Conservation (phyloP, 2,113 vertebrate genomes). For the Rhizomys pruinosus region DNA sequence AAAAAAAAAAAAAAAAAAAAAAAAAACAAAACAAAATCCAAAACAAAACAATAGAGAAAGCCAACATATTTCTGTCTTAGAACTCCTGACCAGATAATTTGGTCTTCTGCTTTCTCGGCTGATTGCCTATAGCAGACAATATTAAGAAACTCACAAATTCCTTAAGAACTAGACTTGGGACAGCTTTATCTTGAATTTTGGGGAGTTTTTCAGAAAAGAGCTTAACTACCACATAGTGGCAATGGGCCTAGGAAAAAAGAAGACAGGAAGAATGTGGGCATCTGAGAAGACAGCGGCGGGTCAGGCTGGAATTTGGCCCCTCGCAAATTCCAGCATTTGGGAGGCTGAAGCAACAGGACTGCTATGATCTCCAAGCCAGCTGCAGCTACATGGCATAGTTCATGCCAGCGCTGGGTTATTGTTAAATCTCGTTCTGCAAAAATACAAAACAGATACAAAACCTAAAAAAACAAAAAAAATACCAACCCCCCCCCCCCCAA, state of each 20-base stretch:
- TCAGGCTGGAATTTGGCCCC: too few relatives aligned
- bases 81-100: conserved; percentile 93
- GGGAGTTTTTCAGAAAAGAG: conserved; percentile 92
- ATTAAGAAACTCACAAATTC: conserved; percentile 92
- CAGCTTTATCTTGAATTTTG: conserved; percentile 86
- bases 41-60: not conserved
- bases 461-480: too few relatives aligned
- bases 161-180: conserved; percentile 90
- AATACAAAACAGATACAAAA: too few relatives aligned
- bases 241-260: conserved; percentile 91
- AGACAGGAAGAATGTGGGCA: not conserved
- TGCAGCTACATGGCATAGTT: not conserved
- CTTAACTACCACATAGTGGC: conserved; percentile 96
- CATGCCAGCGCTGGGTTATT: not conserved
- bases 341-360: not conserved
- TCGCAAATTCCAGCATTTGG: not conserved
- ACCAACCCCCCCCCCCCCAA: too few relatives aligned
- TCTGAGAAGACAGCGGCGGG: too few relatives aligned
- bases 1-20: not conserved
- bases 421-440: not conserved
- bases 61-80: not conserved
- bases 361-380: not conserved
- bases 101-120: conserved; percentile 91
- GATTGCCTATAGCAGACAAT: conserved; percentile 93
- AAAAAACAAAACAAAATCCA: not conserved